Percentiles rank a stretch among this genome's conserved stretches.
These are phyloP conservation scores for Pitangus sulphuratus DNA, from an alignment of 2,797 vertebrate species.

Conservation along the genomic window DNA sequence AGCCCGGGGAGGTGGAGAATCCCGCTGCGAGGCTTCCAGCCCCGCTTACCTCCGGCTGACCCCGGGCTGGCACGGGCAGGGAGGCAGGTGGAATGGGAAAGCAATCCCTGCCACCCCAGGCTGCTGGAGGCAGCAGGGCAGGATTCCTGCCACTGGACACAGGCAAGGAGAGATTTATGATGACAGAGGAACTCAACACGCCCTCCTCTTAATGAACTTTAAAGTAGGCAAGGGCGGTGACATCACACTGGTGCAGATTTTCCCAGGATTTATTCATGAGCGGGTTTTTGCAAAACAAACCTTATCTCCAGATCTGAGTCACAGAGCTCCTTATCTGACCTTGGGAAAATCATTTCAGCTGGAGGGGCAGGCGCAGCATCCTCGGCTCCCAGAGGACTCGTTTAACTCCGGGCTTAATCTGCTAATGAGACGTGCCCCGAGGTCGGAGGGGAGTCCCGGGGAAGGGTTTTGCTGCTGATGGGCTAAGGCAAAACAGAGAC, in stretches of 20 bases:
- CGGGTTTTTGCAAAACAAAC: constrained; percentile 6
- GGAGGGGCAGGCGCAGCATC: background rate
- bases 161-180: background rate
- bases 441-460: background rate
- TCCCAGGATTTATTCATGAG: background rate
- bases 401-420: constrained; percentile 46
- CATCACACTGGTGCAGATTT: background rate
- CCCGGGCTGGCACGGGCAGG: background rate
- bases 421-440: constrained; percentile 41
- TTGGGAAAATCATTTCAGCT: background rate
- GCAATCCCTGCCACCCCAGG: background rate
- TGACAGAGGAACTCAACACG: background rate
- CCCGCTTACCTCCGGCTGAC: constrained; percentile 30
- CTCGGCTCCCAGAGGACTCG: background rate
- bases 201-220: background rate
- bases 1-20: constrained; percentile 42
- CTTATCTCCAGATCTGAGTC: constrained; percentile 21
- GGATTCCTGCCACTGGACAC: background rate
- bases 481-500: background rate
- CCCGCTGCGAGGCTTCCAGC: constrained; percentile 24
- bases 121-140: background rate
- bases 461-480: background rate
- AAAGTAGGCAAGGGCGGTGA: background rate
- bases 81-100: constrained; percentile 2
- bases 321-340: constrained; percentile 10